Conservation (phyloP, 2,113 vertebrate species). For the Oryzias javanicus region DNA sequence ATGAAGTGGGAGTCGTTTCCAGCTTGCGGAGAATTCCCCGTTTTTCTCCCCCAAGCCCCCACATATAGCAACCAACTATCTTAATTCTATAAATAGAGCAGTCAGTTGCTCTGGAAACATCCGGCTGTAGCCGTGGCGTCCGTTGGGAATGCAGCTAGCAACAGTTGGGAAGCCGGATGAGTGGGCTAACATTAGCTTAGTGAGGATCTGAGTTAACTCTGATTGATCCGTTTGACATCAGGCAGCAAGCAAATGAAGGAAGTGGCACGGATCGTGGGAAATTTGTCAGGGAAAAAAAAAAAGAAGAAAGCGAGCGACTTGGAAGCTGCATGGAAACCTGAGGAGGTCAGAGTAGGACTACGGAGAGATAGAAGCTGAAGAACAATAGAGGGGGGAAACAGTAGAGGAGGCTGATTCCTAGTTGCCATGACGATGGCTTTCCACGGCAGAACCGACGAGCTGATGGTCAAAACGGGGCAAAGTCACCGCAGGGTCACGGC, state of each 20-base stretch:
- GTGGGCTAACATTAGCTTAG: slow-evolving; percentile 51
- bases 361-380: slow-evolving; percentile 1
- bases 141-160: slow-evolving; percentile 29
- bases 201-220: slow-evolving; percentile 45
- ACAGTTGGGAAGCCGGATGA: slow-evolving; percentile 35
- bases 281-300: slow-evolving; percentile 2
- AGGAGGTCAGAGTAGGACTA: neutral
- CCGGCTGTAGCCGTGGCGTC: slow-evolving; percentile 22
- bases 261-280: slow-evolving; percentile 16
- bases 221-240: slow-evolving; percentile 57
- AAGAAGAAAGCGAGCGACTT: slow-evolving; percentile 2
- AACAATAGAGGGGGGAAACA: slow-evolving; percentile 25
- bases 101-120: slow-evolving; percentile 47
- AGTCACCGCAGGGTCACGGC: slow-evolving; percentile 15
- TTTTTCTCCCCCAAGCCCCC: slow-evolving; percentile 28
- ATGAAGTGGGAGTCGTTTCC: too few relatives aligned
- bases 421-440: slow-evolving; percentile 65
- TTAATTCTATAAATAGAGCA: slow-evolving; percentile 54
- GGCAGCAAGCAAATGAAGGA: slow-evolving; percentile 12
- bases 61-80: slow-evolving; percentile 40
- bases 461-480: slow-evolving; percentile 9
- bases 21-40: slow-evolving; percentile 15
- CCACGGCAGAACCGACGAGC: slow-evolving; percentile 6
- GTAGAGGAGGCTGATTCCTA: slow-evolving; percentile 44
- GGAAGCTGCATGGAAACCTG: slow-evolving; percentile 10